Evolutionary conservation across 1,140 invertebrate genomes (phyloP).

Genomic region (Bursaphelenchus mucronatus): DNA sequence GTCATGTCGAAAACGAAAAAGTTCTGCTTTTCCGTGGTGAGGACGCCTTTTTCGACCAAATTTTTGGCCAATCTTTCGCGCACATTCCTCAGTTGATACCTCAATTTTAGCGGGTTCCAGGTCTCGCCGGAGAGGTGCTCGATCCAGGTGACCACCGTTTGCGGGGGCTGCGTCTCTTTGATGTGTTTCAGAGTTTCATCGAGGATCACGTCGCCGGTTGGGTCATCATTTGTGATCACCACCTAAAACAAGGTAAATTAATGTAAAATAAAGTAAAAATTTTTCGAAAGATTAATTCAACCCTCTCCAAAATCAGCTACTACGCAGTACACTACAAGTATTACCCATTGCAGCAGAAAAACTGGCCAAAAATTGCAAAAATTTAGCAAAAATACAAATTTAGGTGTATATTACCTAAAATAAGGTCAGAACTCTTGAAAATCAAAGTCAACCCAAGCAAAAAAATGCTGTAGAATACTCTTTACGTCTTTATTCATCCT

Average conservation of each 20-base stretch:
- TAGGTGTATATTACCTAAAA: no score
- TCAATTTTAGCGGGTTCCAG: slow-evolving; percentile 97
- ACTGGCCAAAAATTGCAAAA: no score
- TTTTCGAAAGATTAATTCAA: no score
- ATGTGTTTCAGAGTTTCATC: slow-evolving; percentile 98
- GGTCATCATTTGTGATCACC: slow-evolving; percentile 74
- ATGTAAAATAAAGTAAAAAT: slow-evolving; percentile 17
- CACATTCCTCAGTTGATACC: slow-evolving; percentile 97
- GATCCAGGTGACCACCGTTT: slow-evolving; percentile 97
- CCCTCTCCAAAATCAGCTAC: no score
- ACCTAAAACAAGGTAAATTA: slow-evolving; percentile 50
- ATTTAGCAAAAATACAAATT: no score
- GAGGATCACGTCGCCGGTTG: slow-evolving; percentile 92
- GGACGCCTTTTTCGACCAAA: slow-evolving; percentile 98
- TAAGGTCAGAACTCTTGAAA: no score
- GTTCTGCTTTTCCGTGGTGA: slow-evolving; percentile 99
- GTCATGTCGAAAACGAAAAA: slow-evolving; percentile 99
- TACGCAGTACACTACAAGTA: no score
- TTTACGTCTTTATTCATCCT: no score
- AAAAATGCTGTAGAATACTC: no score
- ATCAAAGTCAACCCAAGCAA: no score
- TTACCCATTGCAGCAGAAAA: no score
- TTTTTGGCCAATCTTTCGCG: slow-evolving; percentile 97
- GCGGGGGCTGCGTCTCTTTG: slow-evolving; percentile 90
- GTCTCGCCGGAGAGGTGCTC: slow-evolving; percentile 97